Conservation (phyloP, 2,797 vertebrate genomes). For the Anguilla obscura region DNA sequence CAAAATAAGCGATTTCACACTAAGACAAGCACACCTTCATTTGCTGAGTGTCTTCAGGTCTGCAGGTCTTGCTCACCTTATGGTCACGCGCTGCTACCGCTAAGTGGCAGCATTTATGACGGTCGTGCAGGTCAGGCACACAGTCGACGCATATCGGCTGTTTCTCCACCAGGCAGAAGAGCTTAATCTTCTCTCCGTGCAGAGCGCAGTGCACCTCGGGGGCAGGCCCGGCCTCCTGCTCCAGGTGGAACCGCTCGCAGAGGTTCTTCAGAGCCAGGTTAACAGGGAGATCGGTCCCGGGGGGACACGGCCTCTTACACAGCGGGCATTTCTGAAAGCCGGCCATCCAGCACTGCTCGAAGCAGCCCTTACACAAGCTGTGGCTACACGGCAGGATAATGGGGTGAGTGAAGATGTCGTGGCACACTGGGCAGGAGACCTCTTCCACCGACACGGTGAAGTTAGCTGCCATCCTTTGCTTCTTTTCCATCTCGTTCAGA, state of each 20-base stretch:
- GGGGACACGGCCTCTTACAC: constrained; percentile 64
- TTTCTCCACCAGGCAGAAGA: constrained; percentile 72
- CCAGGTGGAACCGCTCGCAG: constrained; percentile 58
- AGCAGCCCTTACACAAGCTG: constrained; percentile 73
- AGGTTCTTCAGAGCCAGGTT: constrained; percentile 76
- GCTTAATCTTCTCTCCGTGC: constrained; percentile 69
- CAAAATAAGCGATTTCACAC: background rate
- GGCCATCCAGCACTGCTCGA: constrained; percentile 64
- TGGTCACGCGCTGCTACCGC: constrained; percentile 69
- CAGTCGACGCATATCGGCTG: constrained; percentile 68
- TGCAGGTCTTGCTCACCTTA: constrained; percentile 60
- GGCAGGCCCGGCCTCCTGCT: background rate
- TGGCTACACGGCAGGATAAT: constrained; percentile 74
- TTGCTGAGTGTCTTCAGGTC: background rate
- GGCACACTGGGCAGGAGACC: constrained; percentile 72
- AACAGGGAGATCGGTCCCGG: constrained; percentile 56
- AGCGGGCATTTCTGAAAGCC: constrained; percentile 65
- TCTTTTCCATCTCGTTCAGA: background rate
- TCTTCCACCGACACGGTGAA: constrained; percentile 73
- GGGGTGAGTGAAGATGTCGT: constrained; percentile 71
- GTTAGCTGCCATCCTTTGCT: constrained; percentile 46
- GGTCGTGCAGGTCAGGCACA: constrained; percentile 71
- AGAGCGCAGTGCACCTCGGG: constrained; percentile 53
- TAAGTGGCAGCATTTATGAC: constrained; percentile 64
- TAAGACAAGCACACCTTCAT: background rate